phyloP scores from a whole-genome alignment of 1,140 invertebrate species.

The Euglossa dilemma region DNA sequence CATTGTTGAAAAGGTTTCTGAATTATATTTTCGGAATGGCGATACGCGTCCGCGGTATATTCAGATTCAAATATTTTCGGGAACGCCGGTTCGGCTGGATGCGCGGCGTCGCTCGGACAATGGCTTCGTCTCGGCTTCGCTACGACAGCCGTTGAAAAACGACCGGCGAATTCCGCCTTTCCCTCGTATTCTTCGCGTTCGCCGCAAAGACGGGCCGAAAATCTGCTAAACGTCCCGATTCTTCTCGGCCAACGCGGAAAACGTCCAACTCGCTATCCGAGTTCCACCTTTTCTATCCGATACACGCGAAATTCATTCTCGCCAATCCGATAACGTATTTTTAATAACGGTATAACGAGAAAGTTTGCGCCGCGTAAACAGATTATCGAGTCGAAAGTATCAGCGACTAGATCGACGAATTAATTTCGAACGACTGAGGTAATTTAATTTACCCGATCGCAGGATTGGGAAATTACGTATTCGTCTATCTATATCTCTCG shows the following conservation, averaged over 20 bases:
- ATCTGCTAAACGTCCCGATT: neutral
- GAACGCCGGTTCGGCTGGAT: slow-evolving; percentile 68
- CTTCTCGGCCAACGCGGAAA: neutral
- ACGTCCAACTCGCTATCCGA: neutral
- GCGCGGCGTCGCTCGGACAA: slow-evolving; percentile 62
- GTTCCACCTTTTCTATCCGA: too few relatives aligned
- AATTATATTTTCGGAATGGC: slow-evolving; percentile 75
- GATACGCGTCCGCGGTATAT: slow-evolving; percentile 60
- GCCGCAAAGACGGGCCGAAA: neutral
- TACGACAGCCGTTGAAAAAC: neutral
- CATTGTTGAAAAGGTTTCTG: slow-evolving; percentile 78
- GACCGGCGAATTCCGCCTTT: neutral
- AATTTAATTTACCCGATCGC: too few relatives aligned
- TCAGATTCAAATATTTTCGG: slow-evolving; percentile 80
- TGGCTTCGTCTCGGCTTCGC: slow-evolving; percentile 33
- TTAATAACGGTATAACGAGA: neutral
- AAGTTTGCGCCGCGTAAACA: neutral
- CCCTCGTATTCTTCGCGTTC: neutral
- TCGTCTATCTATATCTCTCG: too few relatives aligned
- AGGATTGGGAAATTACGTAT: too few relatives aligned
- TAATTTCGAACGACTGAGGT: too few relatives aligned
- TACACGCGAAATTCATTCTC: too few relatives aligned
- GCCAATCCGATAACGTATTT: neutral
- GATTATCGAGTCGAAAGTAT: too few relatives aligned
- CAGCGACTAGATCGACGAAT: too few relatives aligned